These are phyloP conservation scores for Pipistrellus kuhlii DNA, from an alignment of 2,797 vertebrate species.

Conservation along the genomic window DNA sequence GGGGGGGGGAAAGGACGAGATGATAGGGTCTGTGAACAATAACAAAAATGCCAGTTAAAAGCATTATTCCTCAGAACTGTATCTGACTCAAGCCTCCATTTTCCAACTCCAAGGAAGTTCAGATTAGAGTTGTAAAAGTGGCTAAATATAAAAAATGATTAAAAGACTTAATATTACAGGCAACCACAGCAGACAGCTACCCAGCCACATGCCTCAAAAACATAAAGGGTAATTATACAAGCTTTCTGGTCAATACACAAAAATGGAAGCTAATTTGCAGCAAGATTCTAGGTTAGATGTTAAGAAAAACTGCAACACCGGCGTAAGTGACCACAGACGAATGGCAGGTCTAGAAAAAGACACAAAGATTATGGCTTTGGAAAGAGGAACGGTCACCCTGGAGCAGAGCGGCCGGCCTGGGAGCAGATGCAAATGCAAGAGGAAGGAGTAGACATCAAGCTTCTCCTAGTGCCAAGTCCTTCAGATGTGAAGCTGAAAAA, in stretches of 20 bases:
- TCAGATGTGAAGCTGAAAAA: background rate
- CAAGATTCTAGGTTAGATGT: conserved; percentile 40
- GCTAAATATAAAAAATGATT: background rate
- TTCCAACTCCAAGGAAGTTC: conserved; percentile 26
- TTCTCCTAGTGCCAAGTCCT: background rate
- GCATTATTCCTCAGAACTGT: background rate
- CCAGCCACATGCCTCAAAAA: background rate
- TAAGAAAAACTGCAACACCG: background rate
- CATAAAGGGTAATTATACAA: background rate
- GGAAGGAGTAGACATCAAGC: background rate
- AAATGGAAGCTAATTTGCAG: background rate
- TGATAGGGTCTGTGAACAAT: background rate
- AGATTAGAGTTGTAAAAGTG: conserved; percentile 16
- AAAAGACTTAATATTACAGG: conserved; percentile 37
- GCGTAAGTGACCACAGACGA: background rate
- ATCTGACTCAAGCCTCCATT: background rate
- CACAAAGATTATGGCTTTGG: background rate
- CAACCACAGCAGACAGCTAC: background rate
- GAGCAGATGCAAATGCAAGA: background rate
- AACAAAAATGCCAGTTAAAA: background rate
- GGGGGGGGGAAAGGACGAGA: no score
- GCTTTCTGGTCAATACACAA: conserved; percentile 2
- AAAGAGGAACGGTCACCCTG: background rate
- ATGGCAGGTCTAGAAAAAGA: background rate
- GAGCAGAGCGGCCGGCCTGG: background rate